Base-by-base conservation (phyloP, 1,140 invertebrate species). In the Achatina immaculata region DNA sequence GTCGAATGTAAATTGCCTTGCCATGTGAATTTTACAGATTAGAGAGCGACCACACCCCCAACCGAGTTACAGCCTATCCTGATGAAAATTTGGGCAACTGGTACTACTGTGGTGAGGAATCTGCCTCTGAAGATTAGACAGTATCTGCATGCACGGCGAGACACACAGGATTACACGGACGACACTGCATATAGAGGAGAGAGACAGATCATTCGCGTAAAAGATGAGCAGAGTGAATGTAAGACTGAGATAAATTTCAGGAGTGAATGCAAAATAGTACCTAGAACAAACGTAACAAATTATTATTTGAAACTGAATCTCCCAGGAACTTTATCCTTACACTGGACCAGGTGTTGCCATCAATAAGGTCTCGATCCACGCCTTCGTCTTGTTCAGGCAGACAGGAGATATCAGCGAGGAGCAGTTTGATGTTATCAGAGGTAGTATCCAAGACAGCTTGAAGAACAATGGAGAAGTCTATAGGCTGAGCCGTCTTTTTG, bases 271-370 rank as follows among this genome's bases (percentile, higher is more conserved):
- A n/a, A n/a, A n/a, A n/a, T n/a, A n/a, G n/a, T n/a, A n/a, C n/a
- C n/a, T n/a, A n/a, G n/a, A n/a, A n/a, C n/a, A n/a, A n/a, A n/a
- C n/a, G n/a, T n/a, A n/a, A n/a, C n/a, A n/a, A n/a, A n/a, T n/a
- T n/a, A n/a, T n/a, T n/a, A 51, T 51, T 51, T 51, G 48, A 14
- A 14, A 14, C 48, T 14, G 48, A 65, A 9, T 65, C 6, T 11
- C 31, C 6, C 66, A 68, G 66, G 66, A 68, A 36, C 14, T 68
- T 9, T 68, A 68, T 68, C 66, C 66, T n/a, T 40, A 68, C 38
- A 7, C 2, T 34, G 66, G 66, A 68, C 66, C 66, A 68, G 24
- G 21, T 6, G 14, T 11, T 24, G 31, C 66, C 28, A 7, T 68
- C 4, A 40, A 14, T 24, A 68, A 31, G 34, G 14, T n/a, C 3